Percentiles rank a stretch among this genome's conserved stretches.
Conservation (phyloP, 1,140 invertebrate genomes). For the Saccostrea glomerata region DNA sequence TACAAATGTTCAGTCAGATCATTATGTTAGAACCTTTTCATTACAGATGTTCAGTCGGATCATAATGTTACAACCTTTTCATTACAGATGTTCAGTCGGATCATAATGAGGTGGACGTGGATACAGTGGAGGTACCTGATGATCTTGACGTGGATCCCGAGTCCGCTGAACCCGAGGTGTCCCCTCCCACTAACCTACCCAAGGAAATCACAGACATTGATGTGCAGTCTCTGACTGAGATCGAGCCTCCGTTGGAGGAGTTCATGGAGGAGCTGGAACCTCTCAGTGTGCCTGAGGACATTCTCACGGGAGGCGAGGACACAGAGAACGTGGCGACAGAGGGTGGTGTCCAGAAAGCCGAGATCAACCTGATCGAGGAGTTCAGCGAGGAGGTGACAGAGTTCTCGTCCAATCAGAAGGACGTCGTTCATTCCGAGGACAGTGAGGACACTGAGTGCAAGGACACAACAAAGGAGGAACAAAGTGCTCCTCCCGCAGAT, state of each 20-base stretch:
- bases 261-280: conserved; percentile 23
- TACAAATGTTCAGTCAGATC: conserved; percentile 19
- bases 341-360: conserved; percentile 28
- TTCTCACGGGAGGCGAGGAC: not conserved
- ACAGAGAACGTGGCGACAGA: not conserved
- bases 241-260: conserved; percentile 23
- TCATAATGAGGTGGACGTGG: conserved; percentile 38
- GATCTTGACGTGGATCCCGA: conserved; percentile 18
- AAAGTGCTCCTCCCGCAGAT: conserved; percentile 13
- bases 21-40: conserved; percentile 3
- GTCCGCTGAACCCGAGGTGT: conserved; percentile 1
- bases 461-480: conserved; percentile 13
- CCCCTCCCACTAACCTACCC: conserved; percentile 4
- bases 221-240: not conserved
- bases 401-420: not conserved
- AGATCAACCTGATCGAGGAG: conserved; percentile 27
- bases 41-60: conserved; percentile 10
- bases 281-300: conserved; percentile 10
- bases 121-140: conserved; percentile 1
- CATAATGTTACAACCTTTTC: conserved; percentile 20
- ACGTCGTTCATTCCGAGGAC: conserved; percentile 27
- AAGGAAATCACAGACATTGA: conserved; percentile 17
- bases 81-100: conserved; percentile 23
- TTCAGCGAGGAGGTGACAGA: conserved; percentile 26
- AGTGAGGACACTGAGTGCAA: conserved; percentile 19